Conservation (phyloP, 2,888 invertebrate species). For the Diloba caeruleocephala region DNA sequence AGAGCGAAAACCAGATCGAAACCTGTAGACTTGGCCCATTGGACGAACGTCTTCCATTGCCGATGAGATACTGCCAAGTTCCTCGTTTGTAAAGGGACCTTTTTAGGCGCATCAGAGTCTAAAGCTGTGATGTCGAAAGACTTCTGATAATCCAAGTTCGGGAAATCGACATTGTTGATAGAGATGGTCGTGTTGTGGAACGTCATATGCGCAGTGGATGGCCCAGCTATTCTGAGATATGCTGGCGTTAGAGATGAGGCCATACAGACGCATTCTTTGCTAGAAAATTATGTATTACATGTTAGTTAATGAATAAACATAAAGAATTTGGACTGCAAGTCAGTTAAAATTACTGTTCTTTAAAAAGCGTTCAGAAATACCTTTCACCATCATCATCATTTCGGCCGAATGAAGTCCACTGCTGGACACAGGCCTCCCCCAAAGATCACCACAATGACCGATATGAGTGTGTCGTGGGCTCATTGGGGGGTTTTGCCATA, state of each 20-base stretch:
- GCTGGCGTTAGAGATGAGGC: slow-evolving; percentile 92
- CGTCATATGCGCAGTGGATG: slow-evolving; percentile 86
- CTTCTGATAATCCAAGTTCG: slow-evolving; percentile 29
- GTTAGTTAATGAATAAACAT: too few species aligned
- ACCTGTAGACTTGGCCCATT: slow-evolving; percentile 88
- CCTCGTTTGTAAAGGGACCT: slow-evolving; percentile 13
- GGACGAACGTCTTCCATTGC: slow-evolving; percentile 76
- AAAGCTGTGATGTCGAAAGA: slow-evolving; percentile 31
- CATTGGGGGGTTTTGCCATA: too few species aligned
- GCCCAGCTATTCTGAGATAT: slow-evolving; percentile 92
- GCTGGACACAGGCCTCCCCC: too few species aligned
- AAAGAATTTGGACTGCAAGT: too few species aligned
- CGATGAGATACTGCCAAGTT: slow-evolving; percentile 62
- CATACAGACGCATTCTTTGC: slow-evolving; percentile 90
- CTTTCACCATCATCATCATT: too few species aligned
- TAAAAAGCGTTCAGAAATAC: too few species aligned
- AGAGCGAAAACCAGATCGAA: slow-evolving; percentile 92
- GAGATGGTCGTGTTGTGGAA: slow-evolving; percentile 77
- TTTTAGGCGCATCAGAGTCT: slow-evolving; percentile 39
- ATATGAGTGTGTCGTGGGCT: too few species aligned
- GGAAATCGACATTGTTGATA: slow-evolving; percentile 60
- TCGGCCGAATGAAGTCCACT: too few species aligned
- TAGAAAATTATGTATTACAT: slow-evolving; percentile 60
- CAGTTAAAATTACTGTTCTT: too few species aligned
- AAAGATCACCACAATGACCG: too few species aligned